These are phyloP conservation scores for Sinocyclocheilus anophthalmus DNA, from an alignment of 2,113 vertebrate species.

Conservation along the genomic window DNA sequence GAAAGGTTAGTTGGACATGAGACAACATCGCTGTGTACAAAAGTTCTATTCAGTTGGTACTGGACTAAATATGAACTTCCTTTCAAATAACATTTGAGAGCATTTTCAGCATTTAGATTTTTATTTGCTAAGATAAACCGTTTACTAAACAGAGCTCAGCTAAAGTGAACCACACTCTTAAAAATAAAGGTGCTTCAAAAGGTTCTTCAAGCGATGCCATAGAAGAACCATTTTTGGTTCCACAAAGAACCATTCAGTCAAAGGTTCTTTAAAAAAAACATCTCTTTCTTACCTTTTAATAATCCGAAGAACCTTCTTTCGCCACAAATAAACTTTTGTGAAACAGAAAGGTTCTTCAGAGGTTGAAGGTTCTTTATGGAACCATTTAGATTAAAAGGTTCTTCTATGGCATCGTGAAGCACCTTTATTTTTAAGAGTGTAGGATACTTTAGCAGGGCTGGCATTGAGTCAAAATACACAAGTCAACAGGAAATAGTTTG, in stretches of 20 bases:
- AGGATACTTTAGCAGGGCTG: slow-evolving; percentile 26
- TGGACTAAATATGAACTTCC: background rate
- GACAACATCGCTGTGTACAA: background rate
- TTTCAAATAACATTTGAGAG: background rate
- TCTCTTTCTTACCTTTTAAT: too few relatives aligned
- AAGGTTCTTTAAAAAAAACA: too few relatives aligned
- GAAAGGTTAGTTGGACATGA: background rate
- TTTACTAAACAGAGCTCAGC: slow-evolving; percentile 5
- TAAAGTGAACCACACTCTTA: background rate
- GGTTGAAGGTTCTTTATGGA: too few relatives aligned
- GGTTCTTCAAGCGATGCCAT: too few relatives aligned
- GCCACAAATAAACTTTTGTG: too few relatives aligned
- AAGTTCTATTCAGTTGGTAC: background rate
- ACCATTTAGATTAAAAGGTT: too few relatives aligned
- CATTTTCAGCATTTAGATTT: background rate
- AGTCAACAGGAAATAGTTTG: slow-evolving; percentile 59
- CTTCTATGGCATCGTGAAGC: too few relatives aligned
- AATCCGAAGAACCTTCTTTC: too few relatives aligned
- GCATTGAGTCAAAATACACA: slow-evolving; percentile 42
- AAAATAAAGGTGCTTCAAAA: too few relatives aligned
- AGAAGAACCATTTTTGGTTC: too few relatives aligned
- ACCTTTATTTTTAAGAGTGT: background rate
- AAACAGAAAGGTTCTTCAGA: too few relatives aligned
- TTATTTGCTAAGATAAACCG: background rate
- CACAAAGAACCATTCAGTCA: too few relatives aligned